These are phyloP conservation scores for Goniozus legneri DNA, from an alignment of 1,140 invertebrate species.

Conservation along the genomic window DNA sequence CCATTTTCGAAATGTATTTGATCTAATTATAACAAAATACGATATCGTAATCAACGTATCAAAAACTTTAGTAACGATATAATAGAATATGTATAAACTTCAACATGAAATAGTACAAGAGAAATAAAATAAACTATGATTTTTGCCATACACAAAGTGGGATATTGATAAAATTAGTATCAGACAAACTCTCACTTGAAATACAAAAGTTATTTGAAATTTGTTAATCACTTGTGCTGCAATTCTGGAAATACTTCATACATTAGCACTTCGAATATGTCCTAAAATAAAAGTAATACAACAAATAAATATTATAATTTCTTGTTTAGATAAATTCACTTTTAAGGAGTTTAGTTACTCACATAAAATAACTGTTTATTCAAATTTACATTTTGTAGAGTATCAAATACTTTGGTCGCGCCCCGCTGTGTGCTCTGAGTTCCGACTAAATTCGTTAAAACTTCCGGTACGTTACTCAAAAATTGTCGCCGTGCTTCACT, in stretches of 20 bases:
- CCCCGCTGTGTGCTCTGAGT: conserved; percentile 79
- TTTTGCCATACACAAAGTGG: too few species aligned
- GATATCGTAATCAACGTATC: too few species aligned
- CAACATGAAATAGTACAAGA: too few species aligned
- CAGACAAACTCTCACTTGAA: too few species aligned
- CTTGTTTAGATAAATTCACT: conserved; percentile 1
- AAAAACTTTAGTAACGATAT: too few species aligned
- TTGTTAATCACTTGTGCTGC: conserved; percentile 41
- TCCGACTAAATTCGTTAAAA: conserved; percentile 79
- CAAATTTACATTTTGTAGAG: conserved; percentile 77
- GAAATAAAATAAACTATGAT: too few species aligned
- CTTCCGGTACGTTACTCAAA: conserved; percentile 72
- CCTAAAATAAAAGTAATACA: conserved; percentile 58
- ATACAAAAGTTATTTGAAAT: too few species aligned
- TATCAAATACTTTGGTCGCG: conserved; percentile 82
- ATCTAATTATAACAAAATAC: too few species aligned
- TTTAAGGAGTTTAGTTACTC: conserved; percentile 43
- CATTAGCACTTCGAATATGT: conserved; percentile 70
- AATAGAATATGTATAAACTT: too few species aligned
- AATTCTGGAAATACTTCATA: conserved; percentile 75
- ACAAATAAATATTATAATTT: conserved; percentile 12
- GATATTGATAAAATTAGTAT: too few species aligned
- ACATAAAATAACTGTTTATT: conserved; percentile 93
- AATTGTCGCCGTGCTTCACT: conserved; percentile 65
- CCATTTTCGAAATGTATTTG: too few species aligned